A percentile compares a stretch with the other conserved stretches of the same genome.
phyloP scores from a whole-genome alignment of 2,797 vertebrate genomes.

The Emydoidea blandingii region DNA sequence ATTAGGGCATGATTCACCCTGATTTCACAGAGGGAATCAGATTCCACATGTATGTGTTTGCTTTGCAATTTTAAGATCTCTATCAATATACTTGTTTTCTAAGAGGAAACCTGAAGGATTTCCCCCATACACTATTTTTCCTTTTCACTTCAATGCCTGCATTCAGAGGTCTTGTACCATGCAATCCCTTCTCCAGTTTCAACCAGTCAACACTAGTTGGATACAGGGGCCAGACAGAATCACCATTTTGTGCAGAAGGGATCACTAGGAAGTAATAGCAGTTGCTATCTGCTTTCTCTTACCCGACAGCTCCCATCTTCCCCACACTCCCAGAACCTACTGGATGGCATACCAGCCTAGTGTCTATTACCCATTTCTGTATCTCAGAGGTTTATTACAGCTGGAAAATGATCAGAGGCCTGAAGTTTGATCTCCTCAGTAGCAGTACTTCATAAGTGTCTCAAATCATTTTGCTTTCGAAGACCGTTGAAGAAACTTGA shows the following conservation, averaged over 20 bases:
- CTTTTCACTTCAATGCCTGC: neutral
- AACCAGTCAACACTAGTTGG: neutral
- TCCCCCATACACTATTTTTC: neutral
- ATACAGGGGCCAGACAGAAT: neutral
- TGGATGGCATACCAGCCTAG: neutral
- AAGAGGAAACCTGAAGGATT: neutral
- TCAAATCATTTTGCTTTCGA: slow-evolving; percentile 30
- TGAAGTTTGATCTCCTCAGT: slow-evolving; percentile 12
- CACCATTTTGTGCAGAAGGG: neutral
- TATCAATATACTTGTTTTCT: neutral
- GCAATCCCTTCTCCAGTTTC: neutral
- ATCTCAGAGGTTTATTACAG: neutral
- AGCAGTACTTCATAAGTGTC: neutral
- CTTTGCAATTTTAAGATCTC: neutral
- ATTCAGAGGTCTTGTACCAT: neutral
- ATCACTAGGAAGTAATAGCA: neutral
- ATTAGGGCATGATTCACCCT: neutral
- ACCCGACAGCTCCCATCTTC: neutral
- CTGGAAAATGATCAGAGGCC: slow-evolving; percentile 11
- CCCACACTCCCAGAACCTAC: neutral
- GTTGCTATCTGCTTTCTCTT: neutral
- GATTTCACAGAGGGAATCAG: neutral
- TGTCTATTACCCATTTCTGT: neutral
- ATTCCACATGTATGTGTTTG: neutral
- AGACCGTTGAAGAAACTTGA: slow-evolving; percentile 29